Evolutionary conservation across 2,113 vertebrate genomes (phyloP), one percentile per base, ranked within the genome.

Genomic region (Physeter macrocephalus): DNA sequence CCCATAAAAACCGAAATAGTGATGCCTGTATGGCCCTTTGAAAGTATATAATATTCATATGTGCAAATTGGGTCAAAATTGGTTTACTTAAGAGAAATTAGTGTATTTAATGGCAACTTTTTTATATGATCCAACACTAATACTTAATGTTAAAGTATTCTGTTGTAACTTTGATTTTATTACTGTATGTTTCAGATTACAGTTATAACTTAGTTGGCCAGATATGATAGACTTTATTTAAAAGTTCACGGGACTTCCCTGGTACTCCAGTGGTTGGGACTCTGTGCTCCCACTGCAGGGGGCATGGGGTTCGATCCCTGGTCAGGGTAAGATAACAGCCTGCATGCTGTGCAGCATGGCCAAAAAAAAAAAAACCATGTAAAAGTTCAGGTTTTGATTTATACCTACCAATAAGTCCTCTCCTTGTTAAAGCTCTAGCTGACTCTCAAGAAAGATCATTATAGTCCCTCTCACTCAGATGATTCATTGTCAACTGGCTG

Each of bases 311-410:
- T 57, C 7, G 54, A 57, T 57, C 54, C 54, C 20, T 57, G 54
- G 54, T 57, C 54, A 57, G 54, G 20, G 54, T 57, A 21, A 57
- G 54, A 57, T 17, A 52, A 52, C 2, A 52, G 21, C 20, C 20
- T 57, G 54, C 54, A 57, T 57, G 54, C 54, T 57, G 54, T 21
- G 18, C 54, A 57, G 54, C 20, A 21, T 57, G 20, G 20, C 54
- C 18, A 21, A 57, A 57, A 20, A 20, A 54, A 54, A 52, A 52
- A 54, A 54, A 54, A 21, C 18, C 6, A 52, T 49, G 88, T 94
- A 66, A 72, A 88, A 72, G 34, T 87, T 89, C 8, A 90, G 17
- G 25, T 75, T 98, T 95, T 95, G 23, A 89, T 66, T 20, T 93
- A 31, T 74, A 54, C 49, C 43, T 89, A 41, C 23, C 59, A 78